Conservation (phyloP, 2,888 invertebrate species). For the Smittia aterrima region DNA sequence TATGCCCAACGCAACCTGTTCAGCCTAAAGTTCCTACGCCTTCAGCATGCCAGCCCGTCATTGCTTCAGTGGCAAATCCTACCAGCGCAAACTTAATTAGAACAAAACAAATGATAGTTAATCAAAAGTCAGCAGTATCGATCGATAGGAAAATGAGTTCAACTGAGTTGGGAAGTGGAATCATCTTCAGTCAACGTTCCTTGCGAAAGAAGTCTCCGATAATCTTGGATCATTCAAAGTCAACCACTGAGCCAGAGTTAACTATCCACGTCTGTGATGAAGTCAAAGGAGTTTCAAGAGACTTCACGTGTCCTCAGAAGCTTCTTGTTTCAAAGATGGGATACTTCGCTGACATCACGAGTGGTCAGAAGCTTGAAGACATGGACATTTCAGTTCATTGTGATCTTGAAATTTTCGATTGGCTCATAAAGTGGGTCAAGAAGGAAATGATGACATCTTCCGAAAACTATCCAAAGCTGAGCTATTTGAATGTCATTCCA, state of each 20-base stretch:
- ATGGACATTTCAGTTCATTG: conserved; percentile 97
- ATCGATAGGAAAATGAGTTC: conserved; percentile 17
- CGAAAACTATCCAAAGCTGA: conserved; percentile 68
- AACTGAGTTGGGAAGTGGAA: conserved; percentile 10
- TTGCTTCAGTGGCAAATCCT: not conserved
- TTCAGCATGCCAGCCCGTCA: not conserved
- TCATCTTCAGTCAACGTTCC: conserved; percentile 22
- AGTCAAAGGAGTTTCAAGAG: conserved; percentile 82
- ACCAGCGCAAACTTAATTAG: conserved; percentile 19
- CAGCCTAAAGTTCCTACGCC: conserved; percentile 31
- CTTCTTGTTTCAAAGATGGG: conserved; percentile 89
- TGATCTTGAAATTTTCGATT: conserved; percentile 93
- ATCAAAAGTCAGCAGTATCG: conserved; percentile 16
- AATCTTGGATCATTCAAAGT: conserved; percentile 23
- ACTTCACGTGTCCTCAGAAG: conserved; percentile 85
- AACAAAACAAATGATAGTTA: conserved; percentile 14
- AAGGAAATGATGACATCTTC: conserved; percentile 62
- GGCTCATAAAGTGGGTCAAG: conserved; percentile 96
- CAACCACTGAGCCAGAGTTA: conserved; percentile 68
- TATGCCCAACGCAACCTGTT: conserved; percentile 54
- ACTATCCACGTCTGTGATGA: conserved; percentile 96
- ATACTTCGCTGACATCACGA: conserved; percentile 87
- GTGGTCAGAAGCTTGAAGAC: conserved; percentile 77
- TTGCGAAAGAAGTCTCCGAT: conserved; percentile 31
- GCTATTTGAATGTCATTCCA: conserved; percentile 83